Base-by-base conservation (phyloP, 2,113 vertebrate species). In the Hipposideros armiger region DNA sequence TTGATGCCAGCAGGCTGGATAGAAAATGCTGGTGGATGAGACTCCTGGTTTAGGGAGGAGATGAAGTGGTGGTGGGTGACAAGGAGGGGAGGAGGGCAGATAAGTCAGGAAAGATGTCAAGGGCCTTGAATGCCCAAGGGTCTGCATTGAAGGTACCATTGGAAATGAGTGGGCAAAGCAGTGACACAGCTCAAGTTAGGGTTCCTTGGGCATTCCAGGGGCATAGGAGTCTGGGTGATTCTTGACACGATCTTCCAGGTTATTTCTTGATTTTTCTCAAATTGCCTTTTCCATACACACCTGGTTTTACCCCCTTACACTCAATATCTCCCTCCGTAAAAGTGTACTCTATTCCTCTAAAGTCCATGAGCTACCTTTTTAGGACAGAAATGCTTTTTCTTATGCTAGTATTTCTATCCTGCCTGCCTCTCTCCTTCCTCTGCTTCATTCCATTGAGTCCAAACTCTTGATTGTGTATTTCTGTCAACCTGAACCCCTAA, bases 381-480 rank as follows among this genome's bases (percentile, higher is more conserved):
- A 32, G 26, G 32, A 67, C 91, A 94, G 47, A 94, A 74, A 50
- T 94, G 32, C 66, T 36, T 76, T 52, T 66, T 80, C 40, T 70
- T 26, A n/a, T 1, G 16, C 20, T 28, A 8, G 8, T 58, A 26
- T 58, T 91, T 26, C 58, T 20, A 2, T 85, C 54, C 26, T 8
- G 24, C 47, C 67, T 69, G 36, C 64, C 22, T 24, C 14, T 56
- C 19, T 26, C 26, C 62, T 14, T 11, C 36, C 20, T 70, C 67
- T 40, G 19, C 36, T 40, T 32, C 5, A 0, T 54, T 58, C 54
- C 19, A 4, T 36, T 64, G 54, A 82, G 8, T 91, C 40, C 42
- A 88, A 14, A n/a, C 66, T 74, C 40, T 32, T 64, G 66, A 8
- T 0, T 22, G 32, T 74, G 32, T 52, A 16, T 52, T 14, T 90